Base-by-base conservation (phyloP, 2,888 invertebrate species). In the Chelonus formosanus region DNA sequence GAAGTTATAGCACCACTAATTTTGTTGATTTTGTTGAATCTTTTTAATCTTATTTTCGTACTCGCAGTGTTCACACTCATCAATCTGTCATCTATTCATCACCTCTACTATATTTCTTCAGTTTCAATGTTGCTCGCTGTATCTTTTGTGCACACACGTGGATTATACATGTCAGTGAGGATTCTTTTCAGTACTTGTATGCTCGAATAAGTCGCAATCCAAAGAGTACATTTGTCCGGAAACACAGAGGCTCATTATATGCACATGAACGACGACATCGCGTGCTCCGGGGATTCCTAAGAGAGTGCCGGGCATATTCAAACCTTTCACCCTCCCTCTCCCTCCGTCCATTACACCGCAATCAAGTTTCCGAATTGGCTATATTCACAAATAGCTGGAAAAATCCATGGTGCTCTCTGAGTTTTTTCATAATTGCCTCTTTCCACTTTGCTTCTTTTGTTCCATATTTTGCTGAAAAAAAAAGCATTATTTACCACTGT, bases 81-180 rank as follows among this genome's bases (percentile, higher is more conserved):
- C 48, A 67, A 65, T 70, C 63, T 68, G 36, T 59, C 47, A 63
- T 62, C 62, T 44, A 50, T 48, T 65, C 48, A 45, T 61, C 40
- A n/a, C 57, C 10, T 45, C 34, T 59, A 58, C 56, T 67, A 66
- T 58, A 47, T 59, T 36, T 47, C 65, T 56, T 52, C 31, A 52
- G 8, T 48, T 56, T 65, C 56, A 10, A 34, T 32, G 57, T 50
- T 57, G 57, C 43, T 57, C 10, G 40, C 44, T 43, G 7, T 40
- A 35, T 48, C 8, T 52, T 62, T 48, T 61, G 52, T 32, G 34
- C 52, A 52, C 52, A 32, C 52, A 31, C 45, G 35, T 58, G 47
- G 47, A 40, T 40, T 55, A 40, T 40, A 31, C 40, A 31, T 44
- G 32, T 43, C 60, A 7, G 43, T 34, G 52, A 52, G 52, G 32